phyloP scores from a whole-genome alignment of 2,797 vertebrate species.

The Chloroceryle amazona region DNA sequence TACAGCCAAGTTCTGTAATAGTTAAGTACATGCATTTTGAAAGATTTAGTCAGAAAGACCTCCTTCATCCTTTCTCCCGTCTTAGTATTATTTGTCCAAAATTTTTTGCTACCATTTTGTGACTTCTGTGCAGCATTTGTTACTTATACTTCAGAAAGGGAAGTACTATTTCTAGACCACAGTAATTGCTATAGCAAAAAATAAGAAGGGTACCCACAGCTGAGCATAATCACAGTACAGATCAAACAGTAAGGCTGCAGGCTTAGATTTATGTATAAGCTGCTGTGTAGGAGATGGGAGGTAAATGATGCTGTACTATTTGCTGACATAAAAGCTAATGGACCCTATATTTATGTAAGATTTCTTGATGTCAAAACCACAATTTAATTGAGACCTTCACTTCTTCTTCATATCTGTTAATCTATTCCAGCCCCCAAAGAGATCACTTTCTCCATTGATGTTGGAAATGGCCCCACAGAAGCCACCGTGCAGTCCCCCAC shows the following conservation, averaged over 20 bases:
- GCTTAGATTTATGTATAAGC: constrained; percentile 28
- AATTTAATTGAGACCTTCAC: not conserved
- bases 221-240: constrained; percentile 2
- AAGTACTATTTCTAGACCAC: not conserved
- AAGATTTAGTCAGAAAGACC: not conserved
- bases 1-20: not conserved
- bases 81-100: not conserved
- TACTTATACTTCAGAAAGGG: not conserved
- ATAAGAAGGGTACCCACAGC: not conserved
- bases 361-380: constrained; percentile 20
- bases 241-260: constrained; percentile 26
- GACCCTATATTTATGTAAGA: constrained; percentile 31
- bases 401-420: constrained; percentile 1
- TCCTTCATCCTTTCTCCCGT: not conserved
- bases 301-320: constrained; percentile 44
- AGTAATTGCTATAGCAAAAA: not conserved
- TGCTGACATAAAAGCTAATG: constrained; percentile 44
- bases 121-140: not conserved
- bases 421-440: constrained; percentile 84
- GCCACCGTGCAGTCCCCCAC: constrained; percentile 81
- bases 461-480: constrained; percentile 89
- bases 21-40: not conserved
- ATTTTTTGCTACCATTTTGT: not conserved
- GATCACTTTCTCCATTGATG: constrained; percentile 90
- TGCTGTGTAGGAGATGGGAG: constrained; percentile 37